phyloP scores from a whole-genome alignment of 2,113 vertebrate species.

The human (Homo sapiens) region GRCh38 chr14:57194501-57195000 shows the following conservation, averaged over 20 bases:
- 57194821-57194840: neutral
- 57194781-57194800: slow-evolving; percentile 14
- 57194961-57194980: neutral
- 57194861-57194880: neutral
- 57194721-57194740: slow-evolving; percentile 8
- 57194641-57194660: slow-evolving; percentile 29
- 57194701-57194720: neutral
- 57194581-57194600: slow-evolving; percentile 29
- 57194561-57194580: neutral
- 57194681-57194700: slow-evolving; percentile 10
- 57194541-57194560: neutral
- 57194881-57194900: neutral
- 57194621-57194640: slow-evolving; percentile 22
- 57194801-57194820: slow-evolving; percentile 30
- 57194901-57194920: neutral
- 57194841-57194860: neutral
- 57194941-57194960: neutral
- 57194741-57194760: neutral
- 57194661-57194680: neutral
- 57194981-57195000: neutral
- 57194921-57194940: neutral
- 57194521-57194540: slow-evolving; percentile 14
- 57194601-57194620: neutral
- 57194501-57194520: neutral
- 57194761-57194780: neutral